These are phyloP conservation scores for Poecile montanus DNA, from an alignment of 2,797 vertebrate species.

Conservation along the genomic window DNA sequence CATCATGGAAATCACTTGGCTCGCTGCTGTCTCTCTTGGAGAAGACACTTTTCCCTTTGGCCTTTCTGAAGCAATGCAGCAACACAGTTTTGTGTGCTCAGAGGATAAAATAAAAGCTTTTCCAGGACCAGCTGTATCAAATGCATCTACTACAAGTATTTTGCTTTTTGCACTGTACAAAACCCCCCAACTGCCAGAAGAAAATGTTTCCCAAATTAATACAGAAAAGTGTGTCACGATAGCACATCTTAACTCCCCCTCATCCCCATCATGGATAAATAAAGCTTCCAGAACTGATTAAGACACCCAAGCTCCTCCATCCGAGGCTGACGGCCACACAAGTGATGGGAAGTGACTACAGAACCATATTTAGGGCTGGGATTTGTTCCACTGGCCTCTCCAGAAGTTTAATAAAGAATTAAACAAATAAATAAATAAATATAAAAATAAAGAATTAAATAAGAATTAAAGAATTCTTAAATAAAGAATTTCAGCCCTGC, in stretches of 20 bases:
- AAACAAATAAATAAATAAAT: too few relatives aligned
- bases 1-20: rapidly evolving
- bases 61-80: not conserved
- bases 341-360: not conserved
- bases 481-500: not conserved
- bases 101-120: not conserved
- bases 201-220: not conserved
- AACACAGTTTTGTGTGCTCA: not conserved
- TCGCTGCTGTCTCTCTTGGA: rapidly evolving
- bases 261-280: not conserved
- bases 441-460: too few relatives aligned
- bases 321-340: not conserved
- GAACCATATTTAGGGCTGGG: not conserved
- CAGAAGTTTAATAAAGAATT: not conserved
- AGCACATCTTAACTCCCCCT: not conserved
- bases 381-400: not conserved
- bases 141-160: not conserved
- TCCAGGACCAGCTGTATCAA: not conserved
- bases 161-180: not conserved
- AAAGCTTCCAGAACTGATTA: not conserved
- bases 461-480: not conserved
- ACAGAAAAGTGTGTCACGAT: not conserved
- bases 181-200: not conserved
- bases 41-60: not conserved
- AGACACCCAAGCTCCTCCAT: not conserved